These are phyloP conservation scores for Thunnus maccoyii DNA, from an alignment of 2,113 vertebrate genomes.

Conservation along the genomic window DNA sequence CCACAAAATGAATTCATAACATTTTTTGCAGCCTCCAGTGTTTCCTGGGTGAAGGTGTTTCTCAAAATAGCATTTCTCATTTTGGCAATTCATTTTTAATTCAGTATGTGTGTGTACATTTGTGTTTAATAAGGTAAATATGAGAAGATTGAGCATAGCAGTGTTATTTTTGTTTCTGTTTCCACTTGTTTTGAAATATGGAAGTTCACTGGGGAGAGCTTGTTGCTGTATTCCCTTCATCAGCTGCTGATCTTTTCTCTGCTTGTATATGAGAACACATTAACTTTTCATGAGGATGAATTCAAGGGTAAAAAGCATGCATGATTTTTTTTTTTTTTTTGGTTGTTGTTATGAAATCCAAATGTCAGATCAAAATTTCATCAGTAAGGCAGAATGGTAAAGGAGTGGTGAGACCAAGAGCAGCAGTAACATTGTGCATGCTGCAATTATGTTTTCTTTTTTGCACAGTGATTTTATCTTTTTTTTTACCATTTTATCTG, in stretches of 20 bases:
- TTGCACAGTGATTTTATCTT: neutral
- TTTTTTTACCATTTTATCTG: neutral
- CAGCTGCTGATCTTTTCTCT: conserved; percentile 53
- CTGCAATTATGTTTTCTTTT: conserved; percentile 7
- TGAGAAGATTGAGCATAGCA: neutral
- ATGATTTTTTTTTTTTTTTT: neutral
- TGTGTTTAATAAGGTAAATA: conserved; percentile 38
- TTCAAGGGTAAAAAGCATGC: conserved; percentile 57
- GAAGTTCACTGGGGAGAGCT: conserved; percentile 15
- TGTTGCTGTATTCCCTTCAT: conserved; percentile 39
- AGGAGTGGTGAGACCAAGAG: neutral
- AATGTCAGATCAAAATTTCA: conserved; percentile 28
- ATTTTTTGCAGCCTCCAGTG: conserved; percentile 5
- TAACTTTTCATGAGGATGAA: conserved; percentile 68
- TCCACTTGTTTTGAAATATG: conserved; percentile 20
- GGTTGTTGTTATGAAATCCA: neutral
- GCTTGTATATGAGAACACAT: conserved; percentile 55
- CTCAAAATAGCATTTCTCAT: conserved; percentile 13
- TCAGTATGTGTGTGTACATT: neutral
- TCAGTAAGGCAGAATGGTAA: neutral
- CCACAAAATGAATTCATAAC: conserved; percentile 27
- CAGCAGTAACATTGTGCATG: neutral
- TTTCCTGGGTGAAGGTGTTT: conserved; percentile 16
- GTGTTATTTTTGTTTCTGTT: conserved; percentile 16
- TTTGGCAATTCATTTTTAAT: conserved; percentile 36